Evolutionary conservation across 2,113 vertebrate genomes (phyloP).

Genomic region (Tetraodon nigroviridis): DNA sequence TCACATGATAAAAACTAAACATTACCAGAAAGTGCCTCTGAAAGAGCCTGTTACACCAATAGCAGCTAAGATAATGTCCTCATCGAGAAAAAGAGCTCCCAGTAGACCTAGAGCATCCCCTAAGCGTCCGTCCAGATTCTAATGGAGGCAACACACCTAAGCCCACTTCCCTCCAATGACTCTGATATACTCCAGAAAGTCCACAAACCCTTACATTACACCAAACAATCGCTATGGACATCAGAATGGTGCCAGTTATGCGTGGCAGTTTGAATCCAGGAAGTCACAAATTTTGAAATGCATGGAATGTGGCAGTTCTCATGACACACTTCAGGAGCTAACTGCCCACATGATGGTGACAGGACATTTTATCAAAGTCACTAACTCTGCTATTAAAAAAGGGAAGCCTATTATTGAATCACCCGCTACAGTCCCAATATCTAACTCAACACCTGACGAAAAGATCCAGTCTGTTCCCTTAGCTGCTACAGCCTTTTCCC

Average conservation of each 20-base stretch:
- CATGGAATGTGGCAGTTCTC: slow-evolving; percentile 98
- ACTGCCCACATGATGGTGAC: slow-evolving; percentile 99
- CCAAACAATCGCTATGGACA: slow-evolving; percentile 97
- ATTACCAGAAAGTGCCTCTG: slow-evolving; percentile 99
- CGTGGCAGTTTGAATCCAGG: slow-evolving; percentile 98
- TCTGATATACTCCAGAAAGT: slow-evolving; percentile 86
- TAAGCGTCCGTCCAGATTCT: slow-evolving; percentile 97
- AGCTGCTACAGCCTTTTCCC: slow-evolving; percentile 91
- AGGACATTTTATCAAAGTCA: slow-evolving; percentile 98
- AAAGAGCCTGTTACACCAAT: slow-evolving; percentile 98
- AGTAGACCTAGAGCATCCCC: slow-evolving; percentile 89
- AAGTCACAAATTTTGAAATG: slow-evolving; percentile 99
- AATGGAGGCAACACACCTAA: slow-evolving; percentile 89
- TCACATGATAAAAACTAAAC: slow-evolving; percentile 99
- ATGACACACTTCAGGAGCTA: slow-evolving; percentile 94
- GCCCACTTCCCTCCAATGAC: slow-evolving; percentile 73
- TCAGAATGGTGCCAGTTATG: slow-evolving; percentile 97
- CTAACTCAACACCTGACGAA: slow-evolving; percentile 79
- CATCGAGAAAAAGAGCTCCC: slow-evolving; percentile 86
- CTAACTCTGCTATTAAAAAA: slow-evolving; percentile 97
- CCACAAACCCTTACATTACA: slow-evolving; percentile 91
- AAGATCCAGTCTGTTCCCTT: slow-evolving; percentile 96
- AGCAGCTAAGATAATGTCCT: slow-evolving; percentile 91
- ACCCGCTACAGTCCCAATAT: slow-evolving; percentile 70
- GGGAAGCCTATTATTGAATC: slow-evolving; percentile 92